Conservation (phyloP, 53 echinoderm and acorn worm genomes). For the Mesocentrotus franciscanus region DNA sequence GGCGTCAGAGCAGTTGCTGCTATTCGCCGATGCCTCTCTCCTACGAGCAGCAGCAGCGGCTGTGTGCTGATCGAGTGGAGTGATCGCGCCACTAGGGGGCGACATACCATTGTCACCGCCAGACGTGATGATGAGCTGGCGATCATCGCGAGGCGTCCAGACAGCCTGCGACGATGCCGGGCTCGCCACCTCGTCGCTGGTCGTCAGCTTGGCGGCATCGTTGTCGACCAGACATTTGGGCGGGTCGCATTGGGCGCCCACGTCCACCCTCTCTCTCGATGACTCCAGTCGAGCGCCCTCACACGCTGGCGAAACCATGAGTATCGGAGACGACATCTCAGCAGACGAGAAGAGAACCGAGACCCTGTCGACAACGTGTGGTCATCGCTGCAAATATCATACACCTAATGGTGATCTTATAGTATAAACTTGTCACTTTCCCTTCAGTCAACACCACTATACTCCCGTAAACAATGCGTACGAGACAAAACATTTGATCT, state of each 20-base stretch:
- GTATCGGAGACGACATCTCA: conserved; percentile 80
- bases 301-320: conserved; percentile 96
- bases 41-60: conserved; percentile 56
- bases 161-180: conserved; percentile 65
- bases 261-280: conserved; percentile 53
- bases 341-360: conserved; percentile 52
- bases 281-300: conserved; percentile 86
- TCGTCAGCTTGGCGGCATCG: not conserved
- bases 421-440: not conserved
- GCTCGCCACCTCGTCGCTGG: not conserved
- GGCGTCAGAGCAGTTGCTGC: conserved; percentile 69
- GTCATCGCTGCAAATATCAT: conserved; percentile 57
- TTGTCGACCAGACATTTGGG: not conserved
- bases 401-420: not conserved
- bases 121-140: conserved; percentile 52
- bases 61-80: conserved; percentile 49
- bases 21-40: conserved; percentile 24
- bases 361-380: conserved; percentile 54
- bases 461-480: conserved; percentile 27
- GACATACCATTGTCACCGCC: conserved; percentile 58
- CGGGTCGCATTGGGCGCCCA: conserved; percentile 58
- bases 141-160: conserved; percentile 66
- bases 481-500: not conserved
- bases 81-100: conserved; percentile 71
- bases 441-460: conserved; percentile 5